phyloP scores from a whole-genome alignment of 1,140 invertebrate species.

The Tenebrio molitor region DNA sequence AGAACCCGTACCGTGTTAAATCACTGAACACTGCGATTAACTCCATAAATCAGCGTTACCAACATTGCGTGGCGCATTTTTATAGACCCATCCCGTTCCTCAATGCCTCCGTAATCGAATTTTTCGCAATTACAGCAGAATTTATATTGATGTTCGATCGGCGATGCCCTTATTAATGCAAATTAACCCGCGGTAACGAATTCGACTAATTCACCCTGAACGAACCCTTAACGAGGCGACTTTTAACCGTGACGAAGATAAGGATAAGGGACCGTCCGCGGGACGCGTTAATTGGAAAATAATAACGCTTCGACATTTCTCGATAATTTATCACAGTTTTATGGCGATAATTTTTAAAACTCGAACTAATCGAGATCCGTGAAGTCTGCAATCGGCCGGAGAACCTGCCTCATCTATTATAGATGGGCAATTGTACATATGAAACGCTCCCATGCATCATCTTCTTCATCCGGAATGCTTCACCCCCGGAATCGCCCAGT shows the following conservation, averaged over 20 bases:
- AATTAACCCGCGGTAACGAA: neutral
- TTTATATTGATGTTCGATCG: slow-evolving; percentile 28
- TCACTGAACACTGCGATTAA: slow-evolving; percentile 49
- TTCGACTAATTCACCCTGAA: neutral
- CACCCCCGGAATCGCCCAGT: neutral
- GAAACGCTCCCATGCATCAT: too few species aligned
- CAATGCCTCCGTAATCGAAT: slow-evolving; percentile 43
- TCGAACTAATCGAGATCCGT: too few species aligned
- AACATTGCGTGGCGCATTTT: slow-evolving; percentile 47
- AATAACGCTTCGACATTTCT: neutral
- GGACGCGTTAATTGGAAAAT: slow-evolving; percentile 11
- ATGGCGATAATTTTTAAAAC: too few species aligned
- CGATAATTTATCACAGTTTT: too few species aligned
- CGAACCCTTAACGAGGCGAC: neutral
- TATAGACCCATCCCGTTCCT: slow-evolving; percentile 44
- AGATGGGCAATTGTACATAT: too few species aligned
- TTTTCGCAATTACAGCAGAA: slow-evolving; percentile 45
- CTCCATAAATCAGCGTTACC: slow-evolving; percentile 48
- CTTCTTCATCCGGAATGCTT: too few species aligned
- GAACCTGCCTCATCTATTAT: too few species aligned
- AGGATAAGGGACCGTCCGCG: neutral
- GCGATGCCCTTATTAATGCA: slow-evolving; percentile 6
- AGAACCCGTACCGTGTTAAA: slow-evolving; percentile 46
- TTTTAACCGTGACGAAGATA: slow-evolving; percentile 5
- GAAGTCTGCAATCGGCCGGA: too few species aligned